Evolutionary conservation across 2,888 invertebrate genomes (phyloP).

Genomic region (Hypena proboscidalis): DNA sequence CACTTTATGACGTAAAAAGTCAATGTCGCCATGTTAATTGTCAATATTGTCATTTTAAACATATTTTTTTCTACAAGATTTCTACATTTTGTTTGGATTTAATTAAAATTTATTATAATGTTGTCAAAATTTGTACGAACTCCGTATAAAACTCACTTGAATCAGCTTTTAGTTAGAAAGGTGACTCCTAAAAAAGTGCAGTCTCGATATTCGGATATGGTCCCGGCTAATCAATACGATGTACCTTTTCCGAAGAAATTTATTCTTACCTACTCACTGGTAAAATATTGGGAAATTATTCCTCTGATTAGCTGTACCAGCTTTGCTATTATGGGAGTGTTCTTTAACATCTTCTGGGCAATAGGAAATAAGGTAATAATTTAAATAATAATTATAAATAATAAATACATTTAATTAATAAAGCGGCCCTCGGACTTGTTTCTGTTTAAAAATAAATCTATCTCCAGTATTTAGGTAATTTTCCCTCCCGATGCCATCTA

Average conservation of each 20-base stretch:
- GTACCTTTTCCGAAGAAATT: conserved; percentile 54
- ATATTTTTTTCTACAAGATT: neutral
- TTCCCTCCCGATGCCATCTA: no score
- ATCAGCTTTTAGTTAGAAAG: conserved; percentile 26
- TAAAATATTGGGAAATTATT: conserved; percentile 67
- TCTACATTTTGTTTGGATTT: neutral
- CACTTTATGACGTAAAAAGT: neutral
- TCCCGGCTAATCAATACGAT: conserved; percentile 72
- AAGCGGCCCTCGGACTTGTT: no score
- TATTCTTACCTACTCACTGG: conserved; percentile 47
- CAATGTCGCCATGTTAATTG: no score
- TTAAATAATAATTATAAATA: no score
- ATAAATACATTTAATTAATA: no score
- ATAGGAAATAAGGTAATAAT: conserved; percentile 64
- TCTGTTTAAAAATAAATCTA: no score
- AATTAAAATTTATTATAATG: conserved; percentile 49
- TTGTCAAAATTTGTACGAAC: conserved; percentile 57
- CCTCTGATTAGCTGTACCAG: conserved; percentile 59
- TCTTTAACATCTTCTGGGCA: conserved; percentile 51
- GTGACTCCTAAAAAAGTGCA: conserved; percentile 19
- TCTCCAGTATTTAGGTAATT: no score
- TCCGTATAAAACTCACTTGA: conserved; percentile 21
- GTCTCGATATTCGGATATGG: conserved; percentile 32
- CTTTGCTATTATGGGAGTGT: conserved; percentile 40
- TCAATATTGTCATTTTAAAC: no score